Evolutionary conservation across 2,113 vertebrate species (phyloP).

Genomic region (Xiphorhynchus elegans): DNA sequence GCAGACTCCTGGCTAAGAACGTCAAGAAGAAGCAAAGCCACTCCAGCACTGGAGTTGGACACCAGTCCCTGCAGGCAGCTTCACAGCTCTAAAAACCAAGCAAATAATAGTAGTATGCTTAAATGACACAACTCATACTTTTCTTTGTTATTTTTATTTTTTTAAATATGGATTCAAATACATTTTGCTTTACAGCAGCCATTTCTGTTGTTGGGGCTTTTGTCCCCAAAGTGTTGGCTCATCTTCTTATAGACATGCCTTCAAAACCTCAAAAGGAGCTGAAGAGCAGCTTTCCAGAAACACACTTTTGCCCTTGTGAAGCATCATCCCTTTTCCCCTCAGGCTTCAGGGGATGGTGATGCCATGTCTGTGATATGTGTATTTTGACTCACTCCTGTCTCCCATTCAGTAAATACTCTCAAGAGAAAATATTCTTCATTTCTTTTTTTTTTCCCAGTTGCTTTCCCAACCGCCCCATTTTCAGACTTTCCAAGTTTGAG

Average conservation of each 20-base stretch:
- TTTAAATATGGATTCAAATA: not conserved
- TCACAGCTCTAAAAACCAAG: not conserved
- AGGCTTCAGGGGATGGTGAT: not conserved
- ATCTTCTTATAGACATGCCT: not conserved
- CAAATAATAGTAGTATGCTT: not conserved
- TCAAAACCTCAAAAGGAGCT: not conserved
- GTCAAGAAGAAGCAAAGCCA: not conserved
- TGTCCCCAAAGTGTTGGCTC: not conserved
- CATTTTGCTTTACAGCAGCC: not conserved
- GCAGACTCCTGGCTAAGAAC: not conserved
- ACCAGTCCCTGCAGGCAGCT: not conserved
- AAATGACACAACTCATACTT: not conserved
- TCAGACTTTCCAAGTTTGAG: not conserved
- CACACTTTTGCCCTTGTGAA: accelerated
- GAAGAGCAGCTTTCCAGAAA: not conserved
- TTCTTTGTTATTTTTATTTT: not conserved
- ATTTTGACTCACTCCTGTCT: not conserved
- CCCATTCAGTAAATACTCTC: not conserved
- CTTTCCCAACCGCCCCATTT: not conserved
- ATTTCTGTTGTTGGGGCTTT: accelerated
- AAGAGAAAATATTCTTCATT: not conserved
- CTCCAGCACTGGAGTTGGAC: not conserved
- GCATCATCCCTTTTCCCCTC: not conserved
- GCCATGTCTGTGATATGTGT: accelerated
- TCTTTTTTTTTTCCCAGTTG: not conserved